These are phyloP conservation scores for Lampropteryx suffumata DNA, from an alignment of 2,888 invertebrate genomes.

Conservation along the genomic window DNA sequence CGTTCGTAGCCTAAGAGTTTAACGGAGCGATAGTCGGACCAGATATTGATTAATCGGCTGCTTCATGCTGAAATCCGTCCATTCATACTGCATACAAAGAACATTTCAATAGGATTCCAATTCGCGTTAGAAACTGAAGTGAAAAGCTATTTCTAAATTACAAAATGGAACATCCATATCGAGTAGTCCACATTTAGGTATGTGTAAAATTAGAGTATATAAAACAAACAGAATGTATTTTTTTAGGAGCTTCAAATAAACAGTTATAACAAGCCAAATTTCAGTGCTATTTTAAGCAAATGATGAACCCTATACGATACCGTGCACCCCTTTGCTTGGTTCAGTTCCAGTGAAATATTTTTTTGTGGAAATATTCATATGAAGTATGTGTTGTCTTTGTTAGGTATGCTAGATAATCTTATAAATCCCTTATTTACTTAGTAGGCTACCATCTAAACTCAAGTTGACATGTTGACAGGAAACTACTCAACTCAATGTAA, in stretches of 20 bases:
- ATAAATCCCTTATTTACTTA: too few species aligned
- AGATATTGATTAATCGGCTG: constrained; percentile 16
- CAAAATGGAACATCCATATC: not conserved
- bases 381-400: too few species aligned
- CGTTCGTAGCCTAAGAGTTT: constrained; percentile 1
- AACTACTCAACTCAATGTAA: too few species aligned
- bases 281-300: constrained; percentile 1
- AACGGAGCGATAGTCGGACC: not conserved
- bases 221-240: not conserved
- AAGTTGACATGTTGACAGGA: too few species aligned
- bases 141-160: not conserved
- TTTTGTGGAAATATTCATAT: too few species aligned
- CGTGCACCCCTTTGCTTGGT: too few species aligned
- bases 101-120: constrained; percentile 4
- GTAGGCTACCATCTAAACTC: too few species aligned
- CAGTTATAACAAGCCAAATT: not conserved
- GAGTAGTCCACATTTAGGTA: not conserved
- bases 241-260: constrained; percentile 1
- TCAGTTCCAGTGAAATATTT: too few species aligned
- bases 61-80: constrained; percentile 9
- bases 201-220: not conserved
- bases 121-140: not conserved
- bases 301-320: not conserved
- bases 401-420: too few species aligned
- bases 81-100: constrained; percentile 12